Base-by-base conservation (phyloP, 1,140 invertebrate species). In the Drosophila cardini region DNA sequence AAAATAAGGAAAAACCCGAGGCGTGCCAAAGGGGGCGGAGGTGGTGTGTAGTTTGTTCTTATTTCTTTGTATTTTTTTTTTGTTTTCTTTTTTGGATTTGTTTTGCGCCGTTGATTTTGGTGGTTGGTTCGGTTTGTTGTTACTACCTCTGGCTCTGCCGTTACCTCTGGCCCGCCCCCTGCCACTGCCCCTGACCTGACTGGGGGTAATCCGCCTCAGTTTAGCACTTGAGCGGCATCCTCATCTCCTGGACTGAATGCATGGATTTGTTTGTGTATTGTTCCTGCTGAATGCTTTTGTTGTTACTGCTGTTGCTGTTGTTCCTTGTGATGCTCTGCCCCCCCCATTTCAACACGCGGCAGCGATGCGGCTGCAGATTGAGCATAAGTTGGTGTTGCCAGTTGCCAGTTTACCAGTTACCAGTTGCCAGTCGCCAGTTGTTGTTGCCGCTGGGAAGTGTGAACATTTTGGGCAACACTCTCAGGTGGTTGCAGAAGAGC, bases 391-490 rank as follows among this genome's bases (percentile, higher is more conserved):
- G 74, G 48, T 57, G 18, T 62, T 78, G 67, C 74, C 82, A 64
- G 70, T 58, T 60, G 40, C 52, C 57, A 52, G 67, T n/a, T 62
- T 50, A 10, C 26, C 50, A 53, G 50, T 38, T 50, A 5, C 18
- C 26, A 57, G 67, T 62, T 50, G n/a, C 26, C 50, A 53, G 50
- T 38, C 42, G 5, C 18, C 26, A 57, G 56, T 42, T 32, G 65
- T 56, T 71, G 36, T 73, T 77, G 80, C 77, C 77, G 84, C 77
- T 84, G 80, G 83, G 84, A 87, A 87, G 84, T 87, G 84, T 87
- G 84, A 87, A 87, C 84, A 87, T 87, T 87, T 87, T 89, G 84
- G 84, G 84, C 80, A 84, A 87, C 84, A 89, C 84, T 87, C 84
- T 78, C 80, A 76, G 73, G 73, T 76, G 73, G 69, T 42, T 67